These are phyloP conservation scores for Cybosia mesomella DNA, from an alignment of 2,888 invertebrate species.

Conservation along the genomic window DNA sequence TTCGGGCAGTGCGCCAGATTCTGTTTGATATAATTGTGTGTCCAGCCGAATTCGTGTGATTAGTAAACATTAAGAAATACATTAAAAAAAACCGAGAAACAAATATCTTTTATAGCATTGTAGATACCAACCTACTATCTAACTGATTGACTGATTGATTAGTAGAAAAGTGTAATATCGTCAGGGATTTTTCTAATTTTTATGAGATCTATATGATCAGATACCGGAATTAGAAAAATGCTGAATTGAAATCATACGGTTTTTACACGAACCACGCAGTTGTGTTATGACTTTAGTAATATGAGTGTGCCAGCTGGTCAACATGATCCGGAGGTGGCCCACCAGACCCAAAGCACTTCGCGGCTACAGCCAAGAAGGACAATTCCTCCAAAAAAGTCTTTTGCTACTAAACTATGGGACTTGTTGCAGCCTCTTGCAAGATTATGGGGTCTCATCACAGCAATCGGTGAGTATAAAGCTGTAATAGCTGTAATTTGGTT, in stretches of 20 bases:
- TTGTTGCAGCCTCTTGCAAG: conserved; percentile 79
- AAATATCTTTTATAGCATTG: neutral
- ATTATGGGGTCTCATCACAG: conserved; percentile 80
- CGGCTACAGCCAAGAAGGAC: conserved; percentile 57
- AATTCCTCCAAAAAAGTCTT: conserved; percentile 67
- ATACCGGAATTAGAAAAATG: conserved; percentile 19
- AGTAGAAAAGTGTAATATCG: neutral
- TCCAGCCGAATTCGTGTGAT: conserved; percentile 45
- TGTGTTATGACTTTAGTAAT: conserved; percentile 32
- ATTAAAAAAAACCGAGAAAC: neutral
- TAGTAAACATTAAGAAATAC: conserved; percentile 56
- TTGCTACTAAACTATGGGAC: conserved; percentile 78
- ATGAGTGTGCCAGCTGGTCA: conserved; percentile 67
- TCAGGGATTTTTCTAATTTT: neutral
- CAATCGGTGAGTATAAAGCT: conserved; percentile 69
- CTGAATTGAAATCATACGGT: conserved; percentile 28
- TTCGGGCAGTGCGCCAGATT: conserved; percentile 75
- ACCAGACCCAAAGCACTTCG: conserved; percentile 56
- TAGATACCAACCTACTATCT: neutral
- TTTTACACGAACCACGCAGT: conserved; percentile 27
- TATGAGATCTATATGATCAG: neutral
- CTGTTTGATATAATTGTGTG: conserved; percentile 55
- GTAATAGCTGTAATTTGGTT: neutral
- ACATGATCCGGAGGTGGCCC: conserved; percentile 58
- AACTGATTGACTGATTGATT: too few relatives aligned